Base-by-base conservation (phyloP, 1,140 invertebrate genomes). In the Drosophila rufa region DNA sequence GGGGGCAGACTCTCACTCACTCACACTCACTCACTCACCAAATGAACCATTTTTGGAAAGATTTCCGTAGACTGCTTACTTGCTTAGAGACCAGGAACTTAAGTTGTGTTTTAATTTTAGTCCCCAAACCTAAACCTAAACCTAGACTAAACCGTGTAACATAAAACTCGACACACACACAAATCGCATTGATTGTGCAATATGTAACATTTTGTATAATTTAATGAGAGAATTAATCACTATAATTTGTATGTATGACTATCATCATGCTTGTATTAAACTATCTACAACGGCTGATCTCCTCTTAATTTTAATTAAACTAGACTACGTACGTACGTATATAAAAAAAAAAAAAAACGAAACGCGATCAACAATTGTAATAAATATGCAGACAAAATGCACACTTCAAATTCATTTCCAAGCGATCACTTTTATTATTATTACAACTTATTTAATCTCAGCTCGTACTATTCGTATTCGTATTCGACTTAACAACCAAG, bases 301-400 rank as follows among this genome's bases (percentile, higher is more conserved):
- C 85, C 85, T 85, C 59, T 85, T 90, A 90, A 90, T 91, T 90
- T 91, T 90, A 90, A 90, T 91, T 90, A 86, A 89, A 84, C 79
- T 84, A 77, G 48, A 65, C 60, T 36, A 65, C 66, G 55, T 19
- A 14, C 14, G 17, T 38, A 38, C 4, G 4, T 15, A 42, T 6
- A 42, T 3, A 15, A 19, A 53, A 58, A 22, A n/a, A n/a, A 22
- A 1, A 22, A 3, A 25, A 25, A 25, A 25, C 61, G 56, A 80
- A 62, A 33, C 75, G 46, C 40, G 42, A 43, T 45, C 53, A 53
- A 61, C 42, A 75, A 80, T 74, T 87, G 83, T 87, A 87, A 82
- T 74, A 59, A 87, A 80, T 22, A 59, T 40, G 38, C 61, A 59
- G 11, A 17, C 6, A 43, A 45, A 64, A 69, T 53, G 46, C 48